These are phyloP conservation scores for Catagonus wagneri DNA, from an alignment of 2,113 vertebrate genomes.

Conservation along the genomic window DNA sequence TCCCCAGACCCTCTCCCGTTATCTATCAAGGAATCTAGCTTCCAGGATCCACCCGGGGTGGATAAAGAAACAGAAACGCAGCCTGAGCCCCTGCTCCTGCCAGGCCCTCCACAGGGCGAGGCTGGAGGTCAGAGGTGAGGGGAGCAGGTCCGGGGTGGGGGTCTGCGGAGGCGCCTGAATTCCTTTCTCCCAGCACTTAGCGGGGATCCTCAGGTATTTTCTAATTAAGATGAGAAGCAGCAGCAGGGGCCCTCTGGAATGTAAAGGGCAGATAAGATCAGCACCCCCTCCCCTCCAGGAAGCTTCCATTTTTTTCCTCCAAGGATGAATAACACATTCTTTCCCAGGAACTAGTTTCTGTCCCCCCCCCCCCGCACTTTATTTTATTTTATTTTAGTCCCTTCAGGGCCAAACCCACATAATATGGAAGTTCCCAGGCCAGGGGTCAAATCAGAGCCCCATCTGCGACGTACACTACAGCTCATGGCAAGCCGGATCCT, in stretches of 20 bases:
- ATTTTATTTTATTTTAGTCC: neutral
- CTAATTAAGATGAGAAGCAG: conserved; percentile 30
- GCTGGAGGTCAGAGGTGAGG: conserved; percentile 26
- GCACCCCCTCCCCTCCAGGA: neutral
- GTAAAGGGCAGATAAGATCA: conserved; percentile 74
- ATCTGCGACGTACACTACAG: no score
- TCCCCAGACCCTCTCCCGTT: neutral
- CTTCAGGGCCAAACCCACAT: no score
- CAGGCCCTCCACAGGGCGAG: neutral
- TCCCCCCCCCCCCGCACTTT: no score
- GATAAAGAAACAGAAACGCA: conserved; percentile 8
- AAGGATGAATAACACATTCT: neutral
- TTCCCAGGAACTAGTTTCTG: conserved; percentile 40
- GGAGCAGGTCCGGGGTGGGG: neutral
- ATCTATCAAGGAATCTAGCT: conserved; percentile 13
- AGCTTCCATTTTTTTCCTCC: conserved; percentile 36
- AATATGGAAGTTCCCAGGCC: no score
- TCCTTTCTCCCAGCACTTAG: neutral
- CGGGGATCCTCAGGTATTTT: conserved; percentile 52
- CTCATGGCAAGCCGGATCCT: no score
- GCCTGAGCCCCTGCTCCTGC: neutral
- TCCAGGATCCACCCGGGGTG: neutral
- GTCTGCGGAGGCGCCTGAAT: neutral
- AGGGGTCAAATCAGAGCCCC: no score
- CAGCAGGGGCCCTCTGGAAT: conserved; percentile 58